phyloP scores from a whole-genome alignment of 2,888 invertebrate species.

The Cataglyphis livida region DNA sequence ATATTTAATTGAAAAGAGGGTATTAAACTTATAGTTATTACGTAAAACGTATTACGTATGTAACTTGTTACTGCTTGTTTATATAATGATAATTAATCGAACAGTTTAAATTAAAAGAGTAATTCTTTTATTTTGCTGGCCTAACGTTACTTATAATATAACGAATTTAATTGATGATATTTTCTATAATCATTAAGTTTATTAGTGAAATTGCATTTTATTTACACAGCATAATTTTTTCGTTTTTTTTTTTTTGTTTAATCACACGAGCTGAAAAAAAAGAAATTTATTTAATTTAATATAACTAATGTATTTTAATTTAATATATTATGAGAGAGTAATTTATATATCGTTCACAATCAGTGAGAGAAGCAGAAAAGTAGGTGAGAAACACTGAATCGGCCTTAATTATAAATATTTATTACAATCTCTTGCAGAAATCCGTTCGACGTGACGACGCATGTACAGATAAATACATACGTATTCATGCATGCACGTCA shows the following conservation, averaged over 20 bases:
- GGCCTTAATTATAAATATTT: slow-evolving; percentile 46
- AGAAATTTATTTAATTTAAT: slow-evolving; percentile 22
- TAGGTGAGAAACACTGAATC: slow-evolving; percentile 32
- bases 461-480: slow-evolving; percentile 37
- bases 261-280: background rate
- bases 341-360: background rate
- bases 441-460: slow-evolving; percentile 24
- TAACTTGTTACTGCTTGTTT: slow-evolving; percentile 26
- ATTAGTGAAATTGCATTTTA: slow-evolving; percentile 24
- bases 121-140: slow-evolving; percentile 31
- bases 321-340: background rate
- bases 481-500: slow-evolving; percentile 17
- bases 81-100: slow-evolving; percentile 25
- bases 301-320: slow-evolving; percentile 17
- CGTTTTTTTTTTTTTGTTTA: background rate
- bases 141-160: slow-evolving; percentile 32
- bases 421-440: slow-evolving; percentile 32
- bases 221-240: background rate
- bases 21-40: background rate
- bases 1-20: background rate
- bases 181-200: slow-evolving; percentile 18
- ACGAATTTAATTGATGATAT: slow-evolving; percentile 17
- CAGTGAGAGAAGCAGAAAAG: slow-evolving; percentile 1
- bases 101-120: slow-evolving; percentile 25
- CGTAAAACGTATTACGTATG: background rate